Conservation (phyloP, 2,797 vertebrate species). For the Cygnus olor region DNA sequence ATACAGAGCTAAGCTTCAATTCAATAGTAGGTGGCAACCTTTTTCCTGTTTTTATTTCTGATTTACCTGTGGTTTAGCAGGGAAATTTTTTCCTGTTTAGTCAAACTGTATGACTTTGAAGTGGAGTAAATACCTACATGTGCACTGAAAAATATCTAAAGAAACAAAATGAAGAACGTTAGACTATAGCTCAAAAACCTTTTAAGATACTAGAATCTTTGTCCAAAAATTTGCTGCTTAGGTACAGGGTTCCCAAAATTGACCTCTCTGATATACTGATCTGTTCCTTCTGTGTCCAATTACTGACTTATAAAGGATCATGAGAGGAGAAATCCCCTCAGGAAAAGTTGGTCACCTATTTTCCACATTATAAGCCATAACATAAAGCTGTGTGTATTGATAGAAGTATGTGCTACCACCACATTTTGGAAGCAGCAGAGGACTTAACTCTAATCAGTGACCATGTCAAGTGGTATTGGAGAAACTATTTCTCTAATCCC, state of each 20-base stretch:
- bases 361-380: neutral
- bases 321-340: neutral
- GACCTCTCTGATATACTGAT: neutral
- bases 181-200: neutral
- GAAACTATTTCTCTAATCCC: neutral
- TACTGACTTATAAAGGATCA: neutral
- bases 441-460: neutral
- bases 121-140: neutral
- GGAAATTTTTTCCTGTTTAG: neutral
- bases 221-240: neutral
- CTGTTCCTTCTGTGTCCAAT: neutral
- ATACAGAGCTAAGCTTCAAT: neutral
- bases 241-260: neutral
- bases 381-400: neutral
- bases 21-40: neutral
- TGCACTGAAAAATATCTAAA: neutral
- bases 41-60: neutral
- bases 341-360: neutral
- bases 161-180: neutral
- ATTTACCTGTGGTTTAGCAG: neutral
- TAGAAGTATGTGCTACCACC: neutral
- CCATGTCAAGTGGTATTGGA: neutral
- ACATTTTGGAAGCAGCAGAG: neutral
- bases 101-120: neutral
- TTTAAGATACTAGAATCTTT: neutral